Percentiles rank a stretch among this genome's conserved stretches.
These are phyloP conservation scores for Procambarus clarkii DNA, from an alignment of 1,140 invertebrate genomes.

Conservation along the genomic window DNA sequence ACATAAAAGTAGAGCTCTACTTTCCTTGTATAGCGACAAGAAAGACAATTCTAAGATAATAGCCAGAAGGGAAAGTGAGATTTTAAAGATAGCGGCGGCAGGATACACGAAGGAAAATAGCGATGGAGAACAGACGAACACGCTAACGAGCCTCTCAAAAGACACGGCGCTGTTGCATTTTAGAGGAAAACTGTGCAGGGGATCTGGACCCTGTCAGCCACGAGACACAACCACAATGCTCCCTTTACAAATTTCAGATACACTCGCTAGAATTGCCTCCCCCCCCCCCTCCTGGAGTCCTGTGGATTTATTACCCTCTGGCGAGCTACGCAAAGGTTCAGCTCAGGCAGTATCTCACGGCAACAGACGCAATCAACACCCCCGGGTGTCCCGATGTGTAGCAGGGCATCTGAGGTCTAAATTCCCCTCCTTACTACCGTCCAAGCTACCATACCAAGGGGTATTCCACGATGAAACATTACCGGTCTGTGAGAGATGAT, in stretches of 20 bases:
- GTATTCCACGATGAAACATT: too few species aligned
- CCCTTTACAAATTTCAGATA: background rate
- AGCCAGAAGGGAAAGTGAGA: background rate
- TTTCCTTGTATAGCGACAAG: background rate
- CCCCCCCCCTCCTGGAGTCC: background rate
- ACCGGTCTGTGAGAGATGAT: background rate
- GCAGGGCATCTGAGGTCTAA: background rate
- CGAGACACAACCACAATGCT: background rate
- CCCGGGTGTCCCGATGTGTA: too few species aligned
- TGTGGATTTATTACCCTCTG: background rate
- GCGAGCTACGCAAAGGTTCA: background rate
- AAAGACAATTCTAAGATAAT: background rate
- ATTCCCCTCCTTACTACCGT: too few species aligned
- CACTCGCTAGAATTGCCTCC: background rate
- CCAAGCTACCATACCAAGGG: too few species aligned
- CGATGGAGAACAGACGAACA: background rate
- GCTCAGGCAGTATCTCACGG: too few species aligned
- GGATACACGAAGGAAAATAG: background rate
- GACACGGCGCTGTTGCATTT: background rate
- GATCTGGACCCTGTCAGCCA: background rate
- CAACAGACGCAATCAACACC: too few species aligned
- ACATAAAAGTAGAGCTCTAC: too few species aligned
- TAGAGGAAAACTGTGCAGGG: background rate
- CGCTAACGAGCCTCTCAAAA: background rate
- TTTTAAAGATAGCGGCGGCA: constrained; percentile 1